Percentiles rank a stretch among this genome's conserved stretches.
These are phyloP conservation scores for Lucinisca nassula DNA, from an alignment of 2,888 invertebrate genomes.

Conservation along the genomic window DNA sequence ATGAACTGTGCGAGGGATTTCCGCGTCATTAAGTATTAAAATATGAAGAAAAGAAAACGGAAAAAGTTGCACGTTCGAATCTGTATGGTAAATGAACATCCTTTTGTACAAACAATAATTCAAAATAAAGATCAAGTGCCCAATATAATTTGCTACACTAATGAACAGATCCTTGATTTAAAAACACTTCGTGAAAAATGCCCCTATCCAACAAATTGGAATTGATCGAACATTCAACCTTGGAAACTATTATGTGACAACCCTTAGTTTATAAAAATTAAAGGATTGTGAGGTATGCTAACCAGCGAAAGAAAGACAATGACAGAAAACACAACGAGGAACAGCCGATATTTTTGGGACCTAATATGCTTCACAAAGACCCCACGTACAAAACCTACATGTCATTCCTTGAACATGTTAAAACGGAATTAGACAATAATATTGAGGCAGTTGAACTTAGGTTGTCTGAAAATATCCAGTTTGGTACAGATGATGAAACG, in stretches of 20 bases:
- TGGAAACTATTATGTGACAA: not conserved
- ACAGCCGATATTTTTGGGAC: not conserved
- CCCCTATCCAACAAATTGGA: not conserved
- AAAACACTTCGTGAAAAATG: conserved; percentile 17
- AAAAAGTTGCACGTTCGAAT: not conserved
- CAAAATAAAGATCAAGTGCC: conserved; percentile 45
- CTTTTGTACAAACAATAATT: conserved; percentile 31
- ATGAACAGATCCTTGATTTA: conserved; percentile 34
- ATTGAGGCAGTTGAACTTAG: not conserved
- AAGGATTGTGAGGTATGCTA: not conserved
- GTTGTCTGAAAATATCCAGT: not conserved
- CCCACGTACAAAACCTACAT: not conserved
- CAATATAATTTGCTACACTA: conserved; percentile 38
- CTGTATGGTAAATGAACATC: conserved; percentile 38
- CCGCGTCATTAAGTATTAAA: conserved; percentile 6
- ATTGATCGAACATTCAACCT: not conserved
- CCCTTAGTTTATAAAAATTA: not conserved
- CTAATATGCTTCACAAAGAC: not conserved
- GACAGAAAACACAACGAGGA: not conserved
- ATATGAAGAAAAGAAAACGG: not conserved
- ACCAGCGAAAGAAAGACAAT: not conserved
- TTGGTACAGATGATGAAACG: conserved; percentile 3
- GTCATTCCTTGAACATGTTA: not conserved
- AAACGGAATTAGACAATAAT: not conserved
- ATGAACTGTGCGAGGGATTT: conserved; percentile 25